These are phyloP conservation scores for Pyrgus malvae DNA, from an alignment of 2,888 invertebrate genomes.

Conservation along the genomic window DNA sequence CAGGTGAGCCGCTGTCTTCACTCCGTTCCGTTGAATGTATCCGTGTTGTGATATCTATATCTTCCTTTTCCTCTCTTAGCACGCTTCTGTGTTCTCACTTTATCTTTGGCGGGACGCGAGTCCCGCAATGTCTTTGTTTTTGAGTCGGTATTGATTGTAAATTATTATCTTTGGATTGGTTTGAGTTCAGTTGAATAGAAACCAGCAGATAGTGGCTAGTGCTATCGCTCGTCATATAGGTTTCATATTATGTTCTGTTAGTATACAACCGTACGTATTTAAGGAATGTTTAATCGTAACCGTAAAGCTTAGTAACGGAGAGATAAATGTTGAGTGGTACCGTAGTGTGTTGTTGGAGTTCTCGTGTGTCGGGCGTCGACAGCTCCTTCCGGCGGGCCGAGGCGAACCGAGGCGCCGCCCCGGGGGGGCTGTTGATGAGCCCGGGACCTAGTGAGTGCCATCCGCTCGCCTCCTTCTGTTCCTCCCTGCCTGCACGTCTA, in stretches of 20 bases:
- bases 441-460: constrained; percentile 51
- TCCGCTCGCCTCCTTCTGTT: constrained; percentile 54
- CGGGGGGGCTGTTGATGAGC: constrained; percentile 41
- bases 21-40: constrained; percentile 83
- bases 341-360: constrained; percentile 78
- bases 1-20: constrained; percentile 94
- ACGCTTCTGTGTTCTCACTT: constrained; percentile 83
- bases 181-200: constrained; percentile 79
- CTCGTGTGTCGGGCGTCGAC: constrained; percentile 67
- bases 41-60: constrained; percentile 81
- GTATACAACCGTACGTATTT: constrained; percentile 68
- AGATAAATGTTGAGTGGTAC: constrained; percentile 80
- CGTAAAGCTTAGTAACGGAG: constrained; percentile 78
- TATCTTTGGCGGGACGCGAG: constrained; percentile 79
- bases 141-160: constrained; percentile 79
- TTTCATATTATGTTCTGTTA: constrained; percentile 80
- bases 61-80: constrained; percentile 82
- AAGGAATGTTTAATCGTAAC: constrained; percentile 75
- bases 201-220: constrained; percentile 81
- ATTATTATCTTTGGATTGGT: constrained; percentile 70
- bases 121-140: constrained; percentile 79
- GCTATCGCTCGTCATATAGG: constrained; percentile 80
- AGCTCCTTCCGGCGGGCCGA: constrained; percentile 44
- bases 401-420: constrained; percentile 41
- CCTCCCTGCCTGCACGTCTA: constrained; percentile 75